Conservation (phyloP, 2,113 vertebrate genomes). For the Pseudorectes ferrugineus region DNA sequence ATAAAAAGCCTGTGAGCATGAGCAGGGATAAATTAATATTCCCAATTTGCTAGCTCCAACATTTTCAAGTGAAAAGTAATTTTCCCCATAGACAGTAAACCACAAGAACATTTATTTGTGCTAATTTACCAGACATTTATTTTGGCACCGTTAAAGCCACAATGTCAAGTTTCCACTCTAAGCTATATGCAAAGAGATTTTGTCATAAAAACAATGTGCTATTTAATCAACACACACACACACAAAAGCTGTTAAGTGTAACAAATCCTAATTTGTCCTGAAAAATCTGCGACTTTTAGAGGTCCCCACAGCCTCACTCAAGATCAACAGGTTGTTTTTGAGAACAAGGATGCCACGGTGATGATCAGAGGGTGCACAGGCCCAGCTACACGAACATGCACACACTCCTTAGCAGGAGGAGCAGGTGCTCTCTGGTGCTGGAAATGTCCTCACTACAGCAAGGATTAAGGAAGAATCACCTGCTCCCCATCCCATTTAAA, state of each 20-base stretch:
- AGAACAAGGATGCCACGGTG: neutral
- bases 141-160: neutral
- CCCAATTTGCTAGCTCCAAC: neutral
- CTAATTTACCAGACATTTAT: conserved; percentile 2
- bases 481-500: neutral
- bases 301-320: neutral
- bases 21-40: neutral
- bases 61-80: conserved; percentile 16
- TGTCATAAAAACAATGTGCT: neutral
- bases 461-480: neutral
- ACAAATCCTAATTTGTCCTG: neutral
- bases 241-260: neutral
- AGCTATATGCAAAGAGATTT: neutral
- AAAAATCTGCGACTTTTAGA: neutral
- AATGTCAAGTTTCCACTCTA: neutral
- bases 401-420: neutral
- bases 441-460: neutral
- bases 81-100: neutral
- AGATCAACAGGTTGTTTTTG: neutral
- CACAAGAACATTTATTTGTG: neutral
- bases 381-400: neutral
- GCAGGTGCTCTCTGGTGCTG: neutral
- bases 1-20: neutral
- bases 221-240: neutral
- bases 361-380: neutral